Evolutionary conservation across 2,113 vertebrate species (phyloP), one percentile per base, ranked within the genome.

Genomic region (Anolis sagrei): DNA sequence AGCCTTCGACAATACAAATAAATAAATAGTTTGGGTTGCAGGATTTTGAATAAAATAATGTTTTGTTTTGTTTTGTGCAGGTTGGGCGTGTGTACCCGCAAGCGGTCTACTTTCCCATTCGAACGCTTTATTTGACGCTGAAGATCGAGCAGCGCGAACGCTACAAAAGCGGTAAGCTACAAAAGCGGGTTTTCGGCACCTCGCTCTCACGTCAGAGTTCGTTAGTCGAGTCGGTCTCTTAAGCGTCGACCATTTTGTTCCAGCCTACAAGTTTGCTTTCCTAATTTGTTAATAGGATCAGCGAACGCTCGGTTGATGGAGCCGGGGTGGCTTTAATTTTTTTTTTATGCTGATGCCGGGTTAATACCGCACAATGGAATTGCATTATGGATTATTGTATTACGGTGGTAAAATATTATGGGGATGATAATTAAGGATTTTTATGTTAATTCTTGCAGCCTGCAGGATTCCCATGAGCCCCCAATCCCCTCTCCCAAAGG

Each of bases 111-210:
- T 99, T 99, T 89, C 99, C 99, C 23, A 99, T 99, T 93, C 97
- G 99, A 85, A 99, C 99, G 70, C 97, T 99, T n/a, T 99, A 99
- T 93, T 94, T 99, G 96, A 99, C 99, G 5, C 94, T 99, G 94
- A 99, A 99, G 96, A 99, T 99, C 27, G 98, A 99, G 75, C 99
- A 99, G 89, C 96, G 99, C 39, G 99, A 99, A 83, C 98, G 99
- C 94, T 99, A 99, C 96, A 99, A 99, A 94, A 99, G 98, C 0
- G 98, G 99, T 99, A 93, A 92, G 98, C 94, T 68, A 19, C 39
- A 4, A 19, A 2, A 3, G 1, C 2, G 44, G 49, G 23, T 5
- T 2, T 14, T 82, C 19, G 5, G 19, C 6, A 25, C 62, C 27
- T 0, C 2, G 7, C 61, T 58, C 23, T 7, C 14, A 2, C 54